Conservation (phyloP, 2,113 vertebrate genomes). For the Mormyrus lacerda region DNA sequence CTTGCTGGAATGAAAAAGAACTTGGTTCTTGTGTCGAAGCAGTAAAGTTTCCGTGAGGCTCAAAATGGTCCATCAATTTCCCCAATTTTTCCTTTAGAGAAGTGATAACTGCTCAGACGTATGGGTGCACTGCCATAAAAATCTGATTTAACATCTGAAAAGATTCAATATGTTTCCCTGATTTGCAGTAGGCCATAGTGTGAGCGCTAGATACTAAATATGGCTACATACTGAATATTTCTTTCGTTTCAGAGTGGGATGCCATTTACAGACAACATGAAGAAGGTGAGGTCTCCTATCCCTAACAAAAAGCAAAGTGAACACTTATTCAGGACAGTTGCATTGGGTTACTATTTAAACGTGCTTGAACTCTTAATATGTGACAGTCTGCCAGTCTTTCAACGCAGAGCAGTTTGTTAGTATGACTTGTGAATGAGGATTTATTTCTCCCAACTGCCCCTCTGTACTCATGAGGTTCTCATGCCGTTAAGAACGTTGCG, state of each 20-base stretch:
- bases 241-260: constrained; percentile 60
- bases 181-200: not conserved
- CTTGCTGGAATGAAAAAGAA: not conserved
- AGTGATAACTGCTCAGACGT: not conserved
- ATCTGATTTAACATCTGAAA: not conserved
- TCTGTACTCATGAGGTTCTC: not conserved
- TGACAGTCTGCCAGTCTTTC: not conserved
- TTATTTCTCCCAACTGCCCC: not conserved
- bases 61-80: not conserved
- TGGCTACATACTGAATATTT: not conserved
- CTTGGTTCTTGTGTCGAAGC: not conserved
- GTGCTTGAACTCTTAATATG: not conserved
- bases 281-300: constrained; percentile 49
- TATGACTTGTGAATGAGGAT: not conserved
- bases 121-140: not conserved
- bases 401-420: not conserved
- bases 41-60: not conserved
- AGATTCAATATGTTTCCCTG: not conserved
- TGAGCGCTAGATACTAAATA: not conserved
- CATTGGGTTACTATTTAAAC: not conserved
- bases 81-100: not conserved
- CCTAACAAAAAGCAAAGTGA: not conserved
- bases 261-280: constrained; percentile 57
- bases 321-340: not conserved
- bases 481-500: not conserved